Evolutionary conservation across 2,113 vertebrate genomes (phyloP).

Genomic region (Nannobrachium achirus): DNA sequence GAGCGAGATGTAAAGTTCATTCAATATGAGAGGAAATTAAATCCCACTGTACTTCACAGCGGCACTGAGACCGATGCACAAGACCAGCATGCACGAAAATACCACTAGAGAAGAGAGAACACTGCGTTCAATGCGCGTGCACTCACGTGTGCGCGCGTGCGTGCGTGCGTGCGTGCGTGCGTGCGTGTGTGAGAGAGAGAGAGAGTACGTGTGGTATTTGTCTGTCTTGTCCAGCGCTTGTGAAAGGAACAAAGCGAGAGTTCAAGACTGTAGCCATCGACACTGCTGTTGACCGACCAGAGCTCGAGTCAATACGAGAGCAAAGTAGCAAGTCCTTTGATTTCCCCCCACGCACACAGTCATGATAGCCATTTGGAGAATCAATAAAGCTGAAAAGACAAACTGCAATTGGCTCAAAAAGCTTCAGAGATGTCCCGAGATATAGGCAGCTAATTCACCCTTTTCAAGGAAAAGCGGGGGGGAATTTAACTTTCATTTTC

Average conservation of each 20-base stretch:
- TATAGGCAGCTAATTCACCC: slow-evolving; percentile 26
- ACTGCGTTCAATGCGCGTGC: too few relatives aligned
- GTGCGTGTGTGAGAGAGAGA: neutral
- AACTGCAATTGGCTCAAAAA: slow-evolving; percentile 43
- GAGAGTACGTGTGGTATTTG: too few relatives aligned
- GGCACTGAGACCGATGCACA: too few relatives aligned
- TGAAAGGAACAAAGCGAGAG: slow-evolving; percentile 7
- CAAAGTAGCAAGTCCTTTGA: slow-evolving; percentile 48
- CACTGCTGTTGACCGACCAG: slow-evolving; percentile 29
- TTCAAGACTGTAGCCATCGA: neutral
- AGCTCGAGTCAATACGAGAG: neutral
- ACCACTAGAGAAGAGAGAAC: too few relatives aligned
- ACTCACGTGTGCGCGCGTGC: too few relatives aligned
- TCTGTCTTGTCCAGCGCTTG: neutral
- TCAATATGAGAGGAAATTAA: neutral
- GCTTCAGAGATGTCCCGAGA: slow-evolving; percentile 17
- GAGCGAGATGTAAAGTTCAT: neutral
- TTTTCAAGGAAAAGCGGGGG: slow-evolving; percentile 8
- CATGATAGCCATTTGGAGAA: slow-evolving; percentile 45
- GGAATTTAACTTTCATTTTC: slow-evolving; percentile 16
- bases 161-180: neutral
- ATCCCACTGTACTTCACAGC: neutral
- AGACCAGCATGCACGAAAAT: too few relatives aligned
- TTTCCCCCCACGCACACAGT: slow-evolving; percentile 45
- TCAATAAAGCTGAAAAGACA: slow-evolving; percentile 59